These are phyloP conservation scores for Leptosomus discolor DNA, from an alignment of 2,113 vertebrate species.

Conservation along the genomic window DNA sequence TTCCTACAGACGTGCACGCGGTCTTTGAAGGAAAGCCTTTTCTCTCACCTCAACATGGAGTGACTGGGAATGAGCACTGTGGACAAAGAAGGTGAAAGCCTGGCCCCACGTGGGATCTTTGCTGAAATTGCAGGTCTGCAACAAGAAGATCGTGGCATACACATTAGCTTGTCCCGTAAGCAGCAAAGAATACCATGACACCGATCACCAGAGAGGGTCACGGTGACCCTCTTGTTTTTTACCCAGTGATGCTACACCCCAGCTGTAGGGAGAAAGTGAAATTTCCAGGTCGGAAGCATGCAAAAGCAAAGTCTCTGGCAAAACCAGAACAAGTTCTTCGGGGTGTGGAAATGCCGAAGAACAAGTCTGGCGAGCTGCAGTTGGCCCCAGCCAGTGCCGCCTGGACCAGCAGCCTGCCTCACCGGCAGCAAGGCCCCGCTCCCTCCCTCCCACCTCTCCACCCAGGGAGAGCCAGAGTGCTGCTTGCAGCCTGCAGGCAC, in stretches of 20 bases:
- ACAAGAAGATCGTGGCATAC: background rate
- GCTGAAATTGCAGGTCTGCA: slow-evolving; percentile 81
- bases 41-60: slow-evolving; percentile 84
- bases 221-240: background rate
- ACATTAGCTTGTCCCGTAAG: background rate
- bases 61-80: slow-evolving; percentile 77
- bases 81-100: slow-evolving; percentile 92
- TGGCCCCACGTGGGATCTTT: slow-evolving; percentile 92
- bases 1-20: fast-evolving
- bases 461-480: background rate
- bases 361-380: background rate
- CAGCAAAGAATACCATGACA: background rate
- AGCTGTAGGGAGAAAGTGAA: background rate
- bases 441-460: background rate
- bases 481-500: background rate
- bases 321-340: background rate
- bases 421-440: background rate
- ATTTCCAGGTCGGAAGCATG: background rate
- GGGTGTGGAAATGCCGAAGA: background rate
- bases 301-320: background rate
- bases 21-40: background rate
- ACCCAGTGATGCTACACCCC: background rate
- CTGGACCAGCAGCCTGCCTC: background rate
- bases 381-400: background rate
- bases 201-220: background rate